Conservation (phyloP, 2,797 vertebrate genomes). For the Artibeus jamaicensis region DNA sequence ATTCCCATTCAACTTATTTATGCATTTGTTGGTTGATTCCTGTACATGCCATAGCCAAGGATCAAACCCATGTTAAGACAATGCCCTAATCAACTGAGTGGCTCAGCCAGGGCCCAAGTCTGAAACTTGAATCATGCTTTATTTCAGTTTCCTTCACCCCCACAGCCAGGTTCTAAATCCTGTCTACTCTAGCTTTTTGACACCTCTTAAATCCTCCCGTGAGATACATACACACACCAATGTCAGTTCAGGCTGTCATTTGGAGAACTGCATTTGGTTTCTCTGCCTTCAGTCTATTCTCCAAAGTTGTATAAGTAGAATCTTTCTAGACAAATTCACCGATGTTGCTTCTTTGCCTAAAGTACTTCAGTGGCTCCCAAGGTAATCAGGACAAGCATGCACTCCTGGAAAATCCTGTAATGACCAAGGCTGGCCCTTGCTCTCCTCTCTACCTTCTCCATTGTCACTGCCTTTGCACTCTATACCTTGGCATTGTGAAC, state of each 20-base stretch:
- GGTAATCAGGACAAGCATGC: not conserved
- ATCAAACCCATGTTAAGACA: too few relatives aligned
- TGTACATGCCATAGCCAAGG: too few relatives aligned
- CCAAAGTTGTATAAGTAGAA: not conserved
- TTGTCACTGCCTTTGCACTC: not conserved
- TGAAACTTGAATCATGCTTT: not conserved
- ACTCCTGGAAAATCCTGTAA: not conserved
- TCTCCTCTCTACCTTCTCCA: not conserved
- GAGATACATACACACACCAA: not conserved
- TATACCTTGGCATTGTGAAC: not conserved
- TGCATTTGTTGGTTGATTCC: too few relatives aligned
- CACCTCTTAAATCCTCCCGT: not conserved
- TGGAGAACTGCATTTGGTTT: not conserved
- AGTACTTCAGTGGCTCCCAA: not conserved
- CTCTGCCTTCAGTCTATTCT: not conserved
- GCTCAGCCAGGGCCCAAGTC: not conserved
- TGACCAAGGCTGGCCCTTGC: not conserved
- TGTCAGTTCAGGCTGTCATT: not conserved
- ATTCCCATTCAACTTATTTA: too few relatives aligned
- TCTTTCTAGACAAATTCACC: not conserved
- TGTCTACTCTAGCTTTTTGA: not conserved
- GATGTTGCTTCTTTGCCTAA: not conserved
- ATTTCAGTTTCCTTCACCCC: not conserved
- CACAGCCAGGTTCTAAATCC: not conserved
- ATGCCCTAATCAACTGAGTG: too few relatives aligned